phyloP scores from a whole-genome alignment of 2,888 invertebrate genomes.

The Morinoia aosen region DNA sequence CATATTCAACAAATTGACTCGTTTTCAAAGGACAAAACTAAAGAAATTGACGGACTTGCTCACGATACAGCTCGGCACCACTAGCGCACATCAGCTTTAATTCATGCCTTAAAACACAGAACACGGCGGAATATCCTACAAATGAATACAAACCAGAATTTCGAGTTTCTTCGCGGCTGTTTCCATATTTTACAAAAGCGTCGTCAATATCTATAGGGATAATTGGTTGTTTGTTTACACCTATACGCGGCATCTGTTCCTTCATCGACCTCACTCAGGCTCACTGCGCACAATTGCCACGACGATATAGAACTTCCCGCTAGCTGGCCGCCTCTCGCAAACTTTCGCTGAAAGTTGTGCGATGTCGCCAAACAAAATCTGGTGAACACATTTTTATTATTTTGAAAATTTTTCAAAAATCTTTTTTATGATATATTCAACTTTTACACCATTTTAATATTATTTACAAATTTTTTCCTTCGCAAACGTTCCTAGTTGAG shows the following conservation, averaged over 20 bases:
- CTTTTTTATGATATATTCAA: no score
- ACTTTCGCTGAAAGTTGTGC: not conserved
- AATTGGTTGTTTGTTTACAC: not conserved
- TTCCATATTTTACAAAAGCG: not conserved
- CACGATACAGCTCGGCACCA: no score
- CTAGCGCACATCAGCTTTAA: not conserved
- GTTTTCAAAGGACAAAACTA: no score
- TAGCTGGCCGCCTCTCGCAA: not conserved
- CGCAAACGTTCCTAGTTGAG: no score
- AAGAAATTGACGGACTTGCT: no score
- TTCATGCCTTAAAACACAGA: not conserved
- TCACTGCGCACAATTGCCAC: not conserved
- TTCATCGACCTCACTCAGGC: not conserved
- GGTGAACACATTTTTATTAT: no score
- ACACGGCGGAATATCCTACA: not conserved
- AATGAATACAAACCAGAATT: slow-evolving; percentile 3
- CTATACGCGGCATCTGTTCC: not conserved
- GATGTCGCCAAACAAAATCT: no score
- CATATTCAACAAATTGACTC: no score
- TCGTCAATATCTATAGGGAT: not conserved
- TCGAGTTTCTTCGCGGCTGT: not conserved
- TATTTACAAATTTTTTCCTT: no score
- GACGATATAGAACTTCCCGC: not conserved
- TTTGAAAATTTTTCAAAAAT: no score
- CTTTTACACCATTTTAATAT: no score